These are phyloP conservation scores for Diplolepis rosae DNA, from an alignment of 2,888 invertebrate species.

Conservation along the genomic window DNA sequence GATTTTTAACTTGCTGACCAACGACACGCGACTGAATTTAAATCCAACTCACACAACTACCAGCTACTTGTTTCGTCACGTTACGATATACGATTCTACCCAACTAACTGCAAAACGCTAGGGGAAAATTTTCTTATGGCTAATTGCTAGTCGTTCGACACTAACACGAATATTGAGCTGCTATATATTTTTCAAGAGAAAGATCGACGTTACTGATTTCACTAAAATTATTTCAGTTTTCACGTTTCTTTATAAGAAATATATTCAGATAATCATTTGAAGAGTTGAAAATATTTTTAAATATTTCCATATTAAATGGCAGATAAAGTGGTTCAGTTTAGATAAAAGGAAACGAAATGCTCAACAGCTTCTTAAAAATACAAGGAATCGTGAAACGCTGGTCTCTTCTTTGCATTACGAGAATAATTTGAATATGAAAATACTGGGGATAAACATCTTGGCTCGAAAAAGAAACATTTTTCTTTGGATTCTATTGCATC, in stretches of 20 bases:
- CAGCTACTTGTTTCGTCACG: slow-evolving; percentile 7
- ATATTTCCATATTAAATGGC: too few species aligned
- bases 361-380: neutral
- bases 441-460: slow-evolving; percentile 2
- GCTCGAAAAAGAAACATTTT: neutral
- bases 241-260: too few species aligned
- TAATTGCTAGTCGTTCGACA: neutral
- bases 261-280: too few species aligned
- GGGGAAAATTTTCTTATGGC: neutral
- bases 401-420: neutral
- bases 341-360: slow-evolving; percentile 8
- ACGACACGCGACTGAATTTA: slow-evolving; percentile 52
- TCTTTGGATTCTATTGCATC: neutral
- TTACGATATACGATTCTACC: neutral
- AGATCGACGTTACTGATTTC: neutral
- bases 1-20: slow-evolving; percentile 44
- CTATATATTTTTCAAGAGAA: neutral
- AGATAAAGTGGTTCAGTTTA: too few species aligned
- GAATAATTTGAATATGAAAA: slow-evolving; percentile 18
- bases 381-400: neutral
- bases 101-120: neutral
- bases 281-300: too few species aligned
- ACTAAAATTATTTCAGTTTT: neutral
- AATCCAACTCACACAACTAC: slow-evolving; percentile 38
- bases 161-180: neutral